Base-by-base conservation (phyloP, 2,113 vertebrate species). In the Cyanocitta stelleri region DNA sequence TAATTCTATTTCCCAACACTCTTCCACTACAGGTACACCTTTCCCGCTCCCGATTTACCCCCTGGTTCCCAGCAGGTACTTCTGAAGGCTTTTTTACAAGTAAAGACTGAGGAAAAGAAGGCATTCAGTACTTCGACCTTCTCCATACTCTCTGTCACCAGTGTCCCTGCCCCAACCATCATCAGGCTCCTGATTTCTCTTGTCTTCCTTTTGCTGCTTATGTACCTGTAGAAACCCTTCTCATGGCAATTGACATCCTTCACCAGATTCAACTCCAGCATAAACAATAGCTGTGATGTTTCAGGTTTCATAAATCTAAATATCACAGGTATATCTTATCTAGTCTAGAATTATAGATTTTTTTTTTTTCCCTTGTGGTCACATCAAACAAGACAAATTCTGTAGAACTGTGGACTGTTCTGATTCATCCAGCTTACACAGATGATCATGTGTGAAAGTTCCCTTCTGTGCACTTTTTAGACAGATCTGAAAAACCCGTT, bases 401-500 rank as follows among this genome's bases (percentile, higher is more conserved):
- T 62, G 37, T 69, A 89, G 43, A 79, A 35, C 16, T 32, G 10
- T 39, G 24, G 54, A 39, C 41, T 58, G 52, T 19, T 91, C 24
- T 0, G 3, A 93, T 80, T 90, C 33, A 76, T 54, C 16, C 51
- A 85, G 18, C 9, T 85, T 85, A 89, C 54, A 58, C 11, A 77
- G 20, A 43, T 77, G 61, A 83, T 61, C 51, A 55, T 22, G 69
- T 19, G 32, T 49, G 62, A n/a, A 68, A 56, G 52, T 39, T 90
- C 55, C 30, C 35, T 41, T 76, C 13, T 2, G 2, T 59, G 16
- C 24, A 35, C 11, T 67, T 87, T 87, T 79, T 62, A 82, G 75
- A 88, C 11, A 88, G 41, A 87, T 76, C 16, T 93, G 72, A 96
- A 93, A 91, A 93, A 93, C 72, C 58, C 76, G 49, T 76, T 76